Base-by-base conservation (phyloP, 2,113 vertebrate genomes). In the Argyrosomus japonicus region DNA sequence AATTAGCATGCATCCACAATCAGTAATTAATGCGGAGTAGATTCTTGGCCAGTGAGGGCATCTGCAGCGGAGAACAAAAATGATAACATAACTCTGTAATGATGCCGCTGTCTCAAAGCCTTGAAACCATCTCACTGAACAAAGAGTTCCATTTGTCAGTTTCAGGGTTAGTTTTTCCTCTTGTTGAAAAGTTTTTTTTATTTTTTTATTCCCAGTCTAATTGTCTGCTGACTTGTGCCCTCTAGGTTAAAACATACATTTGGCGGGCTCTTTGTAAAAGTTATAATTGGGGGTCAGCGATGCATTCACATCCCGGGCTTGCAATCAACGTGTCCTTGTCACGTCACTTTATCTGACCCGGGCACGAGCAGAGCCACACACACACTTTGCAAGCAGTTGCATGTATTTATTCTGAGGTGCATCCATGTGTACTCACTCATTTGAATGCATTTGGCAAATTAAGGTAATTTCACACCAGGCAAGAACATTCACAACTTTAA, bases 1-100 rank as follows among this genome's bases (percentile, higher is more conserved):
- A 90, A 92, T 91, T 90, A 93, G 81, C 75, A 45, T 50, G 40
- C 77, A 57, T 82, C 77, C 60, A 58, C 82, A 68, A 84, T 84
- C 84, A 56, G 78, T 90, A 75, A 91, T 90, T 85, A 88, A 86
- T 76, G 81, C 47, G 1, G 71, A 68, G 84, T 48, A 45, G 57
- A 85, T 81, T 79, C 65, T 79, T 64, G 62, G 50, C 68, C 65
- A n/a, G 81, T 3, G 85, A 86, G 85, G 79, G 61, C 75, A 54
- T 82, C 81, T 29, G n/a, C 27, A 17, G n/a, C n/a, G 0, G 40
- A 72, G 69, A 70, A 57, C 25, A 87, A 53, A 71, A 69, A 43
- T 0, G 27, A 83, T 73, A 82, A 32, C 51, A 56, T 65, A 82
- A 57, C 45, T 54, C n/a, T 0, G 74, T 82, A 68, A 89, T 82